A percentile compares a stretch with the other conserved stretches of the same genome.
Evolutionary conservation across 2,797 vertebrate genomes (phyloP).

Genomic region (Cyprinella venusta): DNA sequence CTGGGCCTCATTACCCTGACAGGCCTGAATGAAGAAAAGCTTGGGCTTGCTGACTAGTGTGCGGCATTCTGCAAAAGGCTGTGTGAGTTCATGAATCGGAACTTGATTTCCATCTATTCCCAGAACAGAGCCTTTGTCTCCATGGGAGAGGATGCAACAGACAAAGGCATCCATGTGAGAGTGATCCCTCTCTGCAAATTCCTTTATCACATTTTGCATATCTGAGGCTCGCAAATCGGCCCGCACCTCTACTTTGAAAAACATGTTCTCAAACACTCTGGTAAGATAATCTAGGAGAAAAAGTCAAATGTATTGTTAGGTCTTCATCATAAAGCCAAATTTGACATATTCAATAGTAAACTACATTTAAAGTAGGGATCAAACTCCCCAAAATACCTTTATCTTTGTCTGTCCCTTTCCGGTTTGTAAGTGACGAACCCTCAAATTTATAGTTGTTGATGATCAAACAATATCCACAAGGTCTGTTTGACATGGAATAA

Average conservation of each 20-base stretch:
- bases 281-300: constrained; percentile 70
- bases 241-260: constrained; percentile 70
- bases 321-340: not conserved
- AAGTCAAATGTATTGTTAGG: not conserved
- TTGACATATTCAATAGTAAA: not conserved
- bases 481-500: constrained; percentile 63
- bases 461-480: constrained; percentile 79
- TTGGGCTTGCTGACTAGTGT: constrained; percentile 87
- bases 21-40: constrained; percentile 88
- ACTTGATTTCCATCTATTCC: constrained; percentile 77
- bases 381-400: constrained; percentile 57
- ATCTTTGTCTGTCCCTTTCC: constrained; percentile 66
- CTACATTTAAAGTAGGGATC: not conserved
- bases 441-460: constrained; percentile 79
- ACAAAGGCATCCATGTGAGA: constrained; percentile 74
- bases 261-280: constrained; percentile 66
- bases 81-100: constrained; percentile 72
- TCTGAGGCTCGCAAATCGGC: constrained; percentile 63
- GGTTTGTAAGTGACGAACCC: not conserved
- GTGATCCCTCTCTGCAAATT: constrained; percentile 64
- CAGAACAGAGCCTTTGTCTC: constrained; percentile 76
- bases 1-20: constrained; percentile 66
- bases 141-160: constrained; percentile 88
- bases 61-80: constrained; percentile 71
- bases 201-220: constrained; percentile 61